Conservation (phyloP, 2,113 vertebrate species). For the Condylura cristata region DNA sequence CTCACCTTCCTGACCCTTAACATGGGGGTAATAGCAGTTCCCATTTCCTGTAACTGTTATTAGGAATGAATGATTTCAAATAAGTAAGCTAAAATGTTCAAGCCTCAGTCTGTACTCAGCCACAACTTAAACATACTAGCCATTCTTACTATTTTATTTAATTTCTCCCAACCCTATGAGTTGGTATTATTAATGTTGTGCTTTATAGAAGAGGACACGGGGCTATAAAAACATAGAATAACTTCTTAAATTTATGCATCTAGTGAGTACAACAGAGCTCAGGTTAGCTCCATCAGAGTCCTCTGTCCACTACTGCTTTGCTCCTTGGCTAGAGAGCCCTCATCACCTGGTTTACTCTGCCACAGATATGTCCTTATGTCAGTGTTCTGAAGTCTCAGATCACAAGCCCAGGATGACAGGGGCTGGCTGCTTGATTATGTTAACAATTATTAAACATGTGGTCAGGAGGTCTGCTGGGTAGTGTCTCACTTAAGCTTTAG, state of each 20-base stretch:
- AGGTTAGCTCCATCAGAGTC: background rate
- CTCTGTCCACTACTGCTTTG: background rate
- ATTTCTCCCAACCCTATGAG: background rate
- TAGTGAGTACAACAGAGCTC: background rate
- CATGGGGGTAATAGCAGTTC: background rate
- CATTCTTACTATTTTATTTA: background rate
- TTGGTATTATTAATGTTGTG: background rate
- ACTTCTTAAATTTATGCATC: background rate
- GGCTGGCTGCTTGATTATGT: background rate
- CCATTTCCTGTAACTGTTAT: background rate
- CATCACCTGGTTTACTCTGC: background rate
- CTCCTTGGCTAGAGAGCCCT: background rate
- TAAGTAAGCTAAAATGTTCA: background rate
- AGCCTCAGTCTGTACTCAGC: background rate
- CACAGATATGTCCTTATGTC: background rate
- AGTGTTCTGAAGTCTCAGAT: constrained; percentile 6
- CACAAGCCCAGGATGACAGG: background rate
- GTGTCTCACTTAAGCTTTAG: background rate
- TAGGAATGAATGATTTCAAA: background rate
- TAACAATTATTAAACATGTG: background rate
- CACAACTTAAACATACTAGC: background rate
- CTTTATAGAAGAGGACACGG: background rate
- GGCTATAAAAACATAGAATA: background rate
- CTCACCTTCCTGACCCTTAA: background rate
- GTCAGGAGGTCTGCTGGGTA: background rate